A percentile compares a stretch with the other conserved stretches of the same genome.
Conservation (phyloP, 2,797 vertebrate species). For the Atherinosoma microstoma region DNA sequence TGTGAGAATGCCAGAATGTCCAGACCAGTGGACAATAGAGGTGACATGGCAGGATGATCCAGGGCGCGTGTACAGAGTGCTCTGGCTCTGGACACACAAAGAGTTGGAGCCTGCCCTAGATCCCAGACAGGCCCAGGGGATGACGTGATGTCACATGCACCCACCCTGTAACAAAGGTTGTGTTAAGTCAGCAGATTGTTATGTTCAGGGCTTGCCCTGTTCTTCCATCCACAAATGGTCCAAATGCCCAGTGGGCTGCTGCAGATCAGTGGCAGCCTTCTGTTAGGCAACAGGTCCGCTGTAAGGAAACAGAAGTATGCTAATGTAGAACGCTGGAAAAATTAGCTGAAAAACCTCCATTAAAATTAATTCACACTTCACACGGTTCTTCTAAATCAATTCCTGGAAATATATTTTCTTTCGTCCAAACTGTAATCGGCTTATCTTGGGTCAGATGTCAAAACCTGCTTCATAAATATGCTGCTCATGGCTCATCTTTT, state of each 20-base stretch:
- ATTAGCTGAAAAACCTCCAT: background rate
- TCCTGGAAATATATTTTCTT: constrained; percentile 5
- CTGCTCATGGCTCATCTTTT: constrained; percentile 18
- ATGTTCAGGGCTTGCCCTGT: constrained; percentile 63
- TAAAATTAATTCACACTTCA: background rate
- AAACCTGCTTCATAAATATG: constrained; percentile 10
- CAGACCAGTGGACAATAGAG: constrained; percentile 68
- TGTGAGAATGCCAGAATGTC: constrained; percentile 71
- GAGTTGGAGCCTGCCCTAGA: constrained; percentile 74
- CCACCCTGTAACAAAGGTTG: constrained; percentile 74
- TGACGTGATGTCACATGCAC: constrained; percentile 78
- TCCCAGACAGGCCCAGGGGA: constrained; percentile 66
- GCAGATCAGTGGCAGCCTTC: constrained; percentile 52
- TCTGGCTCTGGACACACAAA: constrained; percentile 69
- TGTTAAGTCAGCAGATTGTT: constrained; percentile 79
- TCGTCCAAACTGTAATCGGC: background rate
- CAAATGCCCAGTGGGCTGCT: constrained; percentile 55
- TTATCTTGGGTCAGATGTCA: constrained; percentile 10
- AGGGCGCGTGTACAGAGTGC: constrained; percentile 58
- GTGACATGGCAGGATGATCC: constrained; percentile 75
- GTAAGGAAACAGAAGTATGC: constrained; percentile 23
- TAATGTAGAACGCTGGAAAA: background rate
- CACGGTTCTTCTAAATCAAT: background rate
- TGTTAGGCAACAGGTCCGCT: constrained; percentile 68
- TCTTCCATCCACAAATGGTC: constrained; percentile 69